A percentile compares a stretch with the other conserved stretches of the same genome.
Conservation (phyloP, 23 tunicate species). For the Pegea sp. region DNA sequence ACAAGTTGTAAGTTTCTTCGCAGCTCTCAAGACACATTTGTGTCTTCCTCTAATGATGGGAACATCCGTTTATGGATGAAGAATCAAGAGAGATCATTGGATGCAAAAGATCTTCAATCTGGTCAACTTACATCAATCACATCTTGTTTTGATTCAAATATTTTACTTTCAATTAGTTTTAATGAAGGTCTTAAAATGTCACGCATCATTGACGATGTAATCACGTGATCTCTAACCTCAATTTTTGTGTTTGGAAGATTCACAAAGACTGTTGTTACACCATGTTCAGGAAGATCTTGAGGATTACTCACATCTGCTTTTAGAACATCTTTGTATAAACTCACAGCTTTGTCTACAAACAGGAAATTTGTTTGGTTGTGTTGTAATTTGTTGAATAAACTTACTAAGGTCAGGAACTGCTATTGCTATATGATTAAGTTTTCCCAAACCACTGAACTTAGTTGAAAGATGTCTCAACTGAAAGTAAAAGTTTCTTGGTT, state of each 20-base stretch:
- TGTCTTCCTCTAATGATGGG: conserved; percentile 52
- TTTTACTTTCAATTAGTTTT: conserved; percentile 22
- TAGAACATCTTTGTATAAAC: conserved; percentile 52
- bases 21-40: conserved; percentile 5
- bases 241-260: conserved; percentile 85
- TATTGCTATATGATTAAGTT: conserved; percentile 90
- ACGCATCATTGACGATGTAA: conserved; percentile 4
- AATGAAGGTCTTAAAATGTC: conserved; percentile 15
- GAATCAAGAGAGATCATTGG: background rate
- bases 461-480: background rate
- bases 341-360: conserved; percentile 44
- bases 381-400: background rate
- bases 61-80: conserved; percentile 35
- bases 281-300: conserved; percentile 81
- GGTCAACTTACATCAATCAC: conserved; percentile 28
- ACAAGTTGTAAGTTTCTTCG: conserved; percentile 20
- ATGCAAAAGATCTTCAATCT: conserved; percentile 4
- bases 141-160: conserved; percentile 6
- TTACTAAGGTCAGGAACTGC: conserved; percentile 92
- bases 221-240: conserved; percentile 20
- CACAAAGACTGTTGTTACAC: conserved; percentile 77
- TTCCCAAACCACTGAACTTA: conserved; percentile 27
- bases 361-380: background rate
- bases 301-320: conserved; percentile 73
- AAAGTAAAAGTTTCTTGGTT: background rate